A percentile compares a stretch with the other conserved stretches of the same genome.
Conservation (phyloP, 2,888 invertebrate species). For the Ophonus ardosiacus region DNA sequence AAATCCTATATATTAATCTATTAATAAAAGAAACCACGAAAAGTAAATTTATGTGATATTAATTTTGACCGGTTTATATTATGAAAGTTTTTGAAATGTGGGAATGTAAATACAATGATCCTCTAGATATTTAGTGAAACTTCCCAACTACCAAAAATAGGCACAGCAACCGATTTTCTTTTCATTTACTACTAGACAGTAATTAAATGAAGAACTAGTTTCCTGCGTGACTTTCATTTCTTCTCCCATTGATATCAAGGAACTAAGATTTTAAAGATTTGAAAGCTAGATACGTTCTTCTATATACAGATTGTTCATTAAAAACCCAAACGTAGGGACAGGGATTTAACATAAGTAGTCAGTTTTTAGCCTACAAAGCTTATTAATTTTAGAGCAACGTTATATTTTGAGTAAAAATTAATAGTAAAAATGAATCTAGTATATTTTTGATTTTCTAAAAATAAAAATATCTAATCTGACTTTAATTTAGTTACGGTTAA, state of each 20-base stretch:
- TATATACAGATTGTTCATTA: not conserved
- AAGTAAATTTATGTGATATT: not conserved
- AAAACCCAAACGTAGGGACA: conserved; percentile 2
- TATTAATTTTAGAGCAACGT: too few species aligned
- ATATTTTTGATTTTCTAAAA: too few species aligned
- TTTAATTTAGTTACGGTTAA: too few species aligned
- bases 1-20: too few species aligned
- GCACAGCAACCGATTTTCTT: conserved; percentile 59
- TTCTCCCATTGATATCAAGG: conserved; percentile 20
- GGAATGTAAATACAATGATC: conserved; percentile 39
- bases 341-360: not conserved
- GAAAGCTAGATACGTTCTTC: not conserved
- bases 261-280: not conserved
- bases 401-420: too few species aligned
- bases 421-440: too few species aligned
- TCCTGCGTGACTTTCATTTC: conserved; percentile 58
- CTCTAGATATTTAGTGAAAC: conserved; percentile 45
- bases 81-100: conserved; percentile 3
- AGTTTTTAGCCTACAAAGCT: too few species aligned
- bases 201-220: conserved; percentile 56
- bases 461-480: too few species aligned
- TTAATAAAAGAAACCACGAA: too few species aligned
- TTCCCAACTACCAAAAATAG: conserved; percentile 56
- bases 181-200: conserved; percentile 53
- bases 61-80: not conserved